These are phyloP conservation scores for Trematocara unimaculatum DNA, from an alignment of 2,113 vertebrate species.

Conservation along the genomic window DNA sequence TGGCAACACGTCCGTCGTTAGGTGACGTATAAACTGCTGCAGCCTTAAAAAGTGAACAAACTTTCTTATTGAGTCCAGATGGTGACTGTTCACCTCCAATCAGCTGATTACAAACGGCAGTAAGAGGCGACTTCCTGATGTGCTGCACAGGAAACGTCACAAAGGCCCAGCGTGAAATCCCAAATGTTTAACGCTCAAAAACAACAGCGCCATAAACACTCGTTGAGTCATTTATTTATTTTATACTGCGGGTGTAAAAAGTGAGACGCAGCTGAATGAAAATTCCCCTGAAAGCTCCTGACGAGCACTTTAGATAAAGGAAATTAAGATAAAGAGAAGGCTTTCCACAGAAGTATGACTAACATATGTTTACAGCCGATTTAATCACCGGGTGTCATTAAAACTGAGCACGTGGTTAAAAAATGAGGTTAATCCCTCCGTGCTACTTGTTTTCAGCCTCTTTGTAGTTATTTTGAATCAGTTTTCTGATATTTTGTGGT, in stretches of 20 bases:
- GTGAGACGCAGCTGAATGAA: neutral
- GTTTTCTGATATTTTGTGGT: neutral
- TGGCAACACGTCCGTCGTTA: accelerated
- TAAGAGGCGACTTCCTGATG: neutral
- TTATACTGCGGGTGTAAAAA: neutral
- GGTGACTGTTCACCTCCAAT: neutral
- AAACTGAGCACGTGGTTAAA: neutral
- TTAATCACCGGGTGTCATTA: neutral
- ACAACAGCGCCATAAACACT: neutral
- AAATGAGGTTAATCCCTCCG: no score
- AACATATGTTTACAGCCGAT: neutral
- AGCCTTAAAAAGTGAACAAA: neutral
- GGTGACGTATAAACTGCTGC: neutral
- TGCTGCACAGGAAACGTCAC: neutral
- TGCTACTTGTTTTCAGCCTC: neutral
- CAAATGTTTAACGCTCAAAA: neutral
- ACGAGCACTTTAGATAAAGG: neutral
- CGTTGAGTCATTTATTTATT: neutral
- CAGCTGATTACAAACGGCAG: neutral
- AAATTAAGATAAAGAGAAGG: neutral
- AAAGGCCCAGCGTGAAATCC: neutral
- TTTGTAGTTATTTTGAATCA: neutral
- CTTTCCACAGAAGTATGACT: neutral
- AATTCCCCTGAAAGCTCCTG: neutral
- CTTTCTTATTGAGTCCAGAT: neutral